phyloP scores from a whole-genome alignment of 2,888 invertebrate genomes.

The Orthonychiurus folsomi region DNA sequence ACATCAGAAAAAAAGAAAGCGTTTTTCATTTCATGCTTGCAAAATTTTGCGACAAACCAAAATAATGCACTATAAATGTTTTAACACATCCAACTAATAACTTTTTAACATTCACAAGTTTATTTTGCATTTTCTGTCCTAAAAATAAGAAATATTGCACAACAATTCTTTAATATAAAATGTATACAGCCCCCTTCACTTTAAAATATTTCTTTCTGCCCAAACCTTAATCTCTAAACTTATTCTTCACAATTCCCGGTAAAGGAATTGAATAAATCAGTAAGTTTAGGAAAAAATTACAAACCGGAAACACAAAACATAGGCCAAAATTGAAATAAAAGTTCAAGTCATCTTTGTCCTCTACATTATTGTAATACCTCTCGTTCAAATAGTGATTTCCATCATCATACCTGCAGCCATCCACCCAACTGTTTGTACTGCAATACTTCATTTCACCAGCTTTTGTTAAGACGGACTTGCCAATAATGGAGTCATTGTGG shows the following conservation, averaged over 20 bases:
- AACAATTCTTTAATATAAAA: too few species aligned
- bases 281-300: conserved; percentile 71
- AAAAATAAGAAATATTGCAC: too few species aligned
- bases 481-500: conserved; percentile 6
- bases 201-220: too few species aligned
- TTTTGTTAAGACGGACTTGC: conserved; percentile 3
- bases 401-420: conserved; percentile 58
- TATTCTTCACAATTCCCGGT: conserved; percentile 73
- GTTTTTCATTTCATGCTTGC: too few species aligned
- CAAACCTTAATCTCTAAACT: conserved; percentile 62
- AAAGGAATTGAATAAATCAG: conserved; percentile 75
- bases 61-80: too few species aligned
- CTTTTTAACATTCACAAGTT: too few species aligned
- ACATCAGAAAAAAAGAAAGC: too few species aligned
- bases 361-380: conserved; percentile 51
- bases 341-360: conserved; percentile 52
- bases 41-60: too few species aligned
- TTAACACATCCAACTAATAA: too few species aligned
- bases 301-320: conserved; percentile 71
- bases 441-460: conserved; percentile 7
- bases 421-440: conserved; percentile 13
- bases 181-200: too few species aligned
- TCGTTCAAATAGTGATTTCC: conserved; percentile 64
- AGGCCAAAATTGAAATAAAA: conserved; percentile 70
- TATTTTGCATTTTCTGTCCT: too few species aligned